Base-by-base conservation (phyloP, 2,797 vertebrate species). In the Lates japonicus region DNA sequence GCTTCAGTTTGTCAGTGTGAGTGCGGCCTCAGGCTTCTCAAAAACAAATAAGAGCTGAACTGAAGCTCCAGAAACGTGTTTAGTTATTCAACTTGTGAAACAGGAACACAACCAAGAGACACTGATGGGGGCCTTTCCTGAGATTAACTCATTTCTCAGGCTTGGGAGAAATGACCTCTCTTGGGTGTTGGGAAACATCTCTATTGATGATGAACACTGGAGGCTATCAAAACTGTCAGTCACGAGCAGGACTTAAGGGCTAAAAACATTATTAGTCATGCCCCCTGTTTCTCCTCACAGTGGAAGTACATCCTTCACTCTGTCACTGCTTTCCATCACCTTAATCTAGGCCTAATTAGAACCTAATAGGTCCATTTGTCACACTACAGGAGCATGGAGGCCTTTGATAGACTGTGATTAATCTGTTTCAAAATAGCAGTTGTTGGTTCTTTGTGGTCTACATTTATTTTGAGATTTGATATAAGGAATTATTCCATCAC, bases 281-380 rank as follows among this genome's bases (percentile, higher is more conserved):
- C 83, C 79, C 84, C 78, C 71, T 41, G 82, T 82, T 88, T 83
- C 83, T 86, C 58, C 79, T 80, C 85, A 78, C 74, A 57, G 81
- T 71, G 55, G 52, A 80, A 81, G 78, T 79, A 71, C 74, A 92
- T 93, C 89, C 64, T 81, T 94, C 90, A 92, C 80, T 79, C 87
- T 86, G 83, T 80, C 89, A 78, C 77, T 80, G 71, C 74, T 65
- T 84, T 87, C 88, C 88, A 89, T 93, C 90, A 86, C 79, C 70
- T 85, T 87, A 90, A 93, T 93, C 81, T 93, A 33, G 54, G 76
- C 65, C 78, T 92, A 94, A 94, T 93, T 93, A 90, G 83, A 49
- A 60, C 25, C 85, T 92, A 92, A 94, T 91, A 84, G 90, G 80
- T 81, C 76, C 71, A 94, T 94, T 94, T 92, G 88, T 95, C 90